These are phyloP conservation scores for Enteromius paludinosus DNA, from an alignment of 2,797 vertebrate genomes.

Conservation along the genomic window DNA sequence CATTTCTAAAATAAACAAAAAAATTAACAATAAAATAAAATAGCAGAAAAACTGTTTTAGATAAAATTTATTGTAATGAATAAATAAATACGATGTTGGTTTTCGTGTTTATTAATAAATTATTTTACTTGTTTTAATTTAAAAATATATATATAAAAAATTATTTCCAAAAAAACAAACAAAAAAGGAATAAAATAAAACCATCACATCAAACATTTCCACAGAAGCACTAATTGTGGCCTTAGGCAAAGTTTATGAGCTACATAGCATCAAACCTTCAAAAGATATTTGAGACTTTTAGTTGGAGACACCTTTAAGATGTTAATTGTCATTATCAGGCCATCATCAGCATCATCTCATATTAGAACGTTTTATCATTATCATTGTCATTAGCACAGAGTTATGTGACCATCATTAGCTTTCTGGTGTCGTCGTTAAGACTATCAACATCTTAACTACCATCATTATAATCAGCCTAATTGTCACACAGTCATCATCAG, in stretches of 20 bases:
- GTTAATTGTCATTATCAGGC: background rate
- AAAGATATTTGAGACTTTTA: background rate
- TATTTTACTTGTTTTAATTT: background rate
- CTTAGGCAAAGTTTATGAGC: background rate
- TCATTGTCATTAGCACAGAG: constrained; percentile 57
- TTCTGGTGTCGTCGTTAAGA: constrained; percentile 62
- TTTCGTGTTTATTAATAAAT: background rate
- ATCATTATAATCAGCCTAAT: constrained; percentile 66
- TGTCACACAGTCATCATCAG: constrained; percentile 62
- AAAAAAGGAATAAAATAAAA: background rate
- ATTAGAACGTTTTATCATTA: constrained; percentile 63
- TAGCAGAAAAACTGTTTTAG: too few species aligned
- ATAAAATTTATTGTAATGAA: background rate
- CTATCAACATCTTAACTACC: constrained; percentile 61
- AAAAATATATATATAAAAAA: too few species aligned
- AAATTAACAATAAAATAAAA: background rate
- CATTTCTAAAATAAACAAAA: background rate
- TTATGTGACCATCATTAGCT: constrained; percentile 53
- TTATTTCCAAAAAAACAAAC: background rate
- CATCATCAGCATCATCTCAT: constrained; percentile 40
- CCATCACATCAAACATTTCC: background rate
- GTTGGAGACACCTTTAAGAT: background rate
- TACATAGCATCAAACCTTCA: background rate
- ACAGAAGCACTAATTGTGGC: background rate
- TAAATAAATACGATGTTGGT: background rate